Conservation (phyloP, 64 coral and sea anemone genomes). For the Porites lutea region DNA sequence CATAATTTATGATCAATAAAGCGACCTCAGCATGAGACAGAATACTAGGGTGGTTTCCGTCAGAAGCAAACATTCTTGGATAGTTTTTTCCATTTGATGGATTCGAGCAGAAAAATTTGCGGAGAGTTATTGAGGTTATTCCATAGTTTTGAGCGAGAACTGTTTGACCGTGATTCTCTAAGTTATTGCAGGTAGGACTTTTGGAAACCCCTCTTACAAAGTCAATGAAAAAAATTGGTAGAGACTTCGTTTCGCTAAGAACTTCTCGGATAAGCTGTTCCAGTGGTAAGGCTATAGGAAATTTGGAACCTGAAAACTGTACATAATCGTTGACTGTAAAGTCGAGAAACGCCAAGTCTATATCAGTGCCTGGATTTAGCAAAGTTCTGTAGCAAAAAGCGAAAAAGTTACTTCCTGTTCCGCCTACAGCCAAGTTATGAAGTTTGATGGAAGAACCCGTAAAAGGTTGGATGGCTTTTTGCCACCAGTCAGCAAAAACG, state of each 20-base stretch:
- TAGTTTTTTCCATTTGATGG: not conserved
- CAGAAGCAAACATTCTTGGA: slow-evolving; percentile 40
- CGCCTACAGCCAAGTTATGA: slow-evolving; percentile 19
- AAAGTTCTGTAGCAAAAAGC: slow-evolving; percentile 30
- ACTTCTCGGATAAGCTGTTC: slow-evolving; percentile 30
- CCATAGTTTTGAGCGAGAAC: slow-evolving; percentile 62
- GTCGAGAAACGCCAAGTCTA: slow-evolving; percentile 28
- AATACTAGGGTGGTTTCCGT: slow-evolving; percentile 22
- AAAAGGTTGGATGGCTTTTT: not conserved
- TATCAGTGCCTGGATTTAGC: not conserved
- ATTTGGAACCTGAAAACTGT: slow-evolving; percentile 17
- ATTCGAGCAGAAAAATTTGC: slow-evolving; percentile 55
- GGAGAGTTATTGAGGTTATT: slow-evolving; percentile 68
- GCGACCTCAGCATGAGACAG: slow-evolving; percentile 44
- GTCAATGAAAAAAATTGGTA: not conserved
- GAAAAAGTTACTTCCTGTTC: slow-evolving; percentile 32
- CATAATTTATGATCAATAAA: slow-evolving; percentile 49
- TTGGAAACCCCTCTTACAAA: not conserved
- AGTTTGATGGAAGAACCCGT: not conserved
- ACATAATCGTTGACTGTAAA: slow-evolving; percentile 35
- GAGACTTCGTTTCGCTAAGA: not conserved
- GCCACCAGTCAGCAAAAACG: slow-evolving; percentile 22
- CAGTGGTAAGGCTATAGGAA: slow-evolving; percentile 14
- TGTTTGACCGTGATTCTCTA: slow-evolving; percentile 64
- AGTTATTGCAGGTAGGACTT: slow-evolving; percentile 45